Base-by-base conservation (phyloP, 2,888 invertebrate species). In the Hirtodrosophila confusa region DNA sequence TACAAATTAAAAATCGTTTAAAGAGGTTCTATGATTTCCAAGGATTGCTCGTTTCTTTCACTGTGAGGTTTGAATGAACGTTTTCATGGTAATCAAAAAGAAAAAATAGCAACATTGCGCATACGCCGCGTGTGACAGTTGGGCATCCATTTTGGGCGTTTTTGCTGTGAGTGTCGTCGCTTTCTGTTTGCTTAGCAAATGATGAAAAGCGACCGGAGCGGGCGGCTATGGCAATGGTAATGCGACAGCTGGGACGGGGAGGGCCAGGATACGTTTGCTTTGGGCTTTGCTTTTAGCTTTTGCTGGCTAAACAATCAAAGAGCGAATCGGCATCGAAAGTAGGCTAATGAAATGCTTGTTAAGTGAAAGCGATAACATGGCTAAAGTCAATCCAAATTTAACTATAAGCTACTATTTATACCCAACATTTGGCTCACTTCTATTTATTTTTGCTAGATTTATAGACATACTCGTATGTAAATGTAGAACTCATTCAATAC, bases 291-390 rank as follows among this genome's bases (percentile, higher is more conserved):
- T 49, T 45, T 57, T 29, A 27, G 55, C 69, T 48, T 58, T 35
- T 50, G 44, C 40, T 35, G 44, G 31, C 64, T 44, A 69, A 64
- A 60, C 75, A 69, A 69, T 64, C 68, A 63, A 57, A 53, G 37
- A 47, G 47, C 62, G 57, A 74, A 29, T 53, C 37, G 50, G 41
- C 72, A 77, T 62, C 65, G 50, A 75, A 85, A 85, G 78, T 78
- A 63, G 69, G 80, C 86, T 85, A 85, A 80, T 80, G 73, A 85
- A 85, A 85, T 79, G 76, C 79, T 73, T 83, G 68, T 69, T 69
- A 69, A 83, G 68, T 69, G 72, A 72, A 78, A 72, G 78, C 69
- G 80, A 75, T 67, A 69, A 74, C 61, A 60, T 50, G 61, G 60
- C 62, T 64, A 44, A 64, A 48, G 73, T 36, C 41, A 61, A 55